phyloP scores from a whole-genome alignment of 1,140 invertebrate genomes.

The Drosophila eugracilis region DNA sequence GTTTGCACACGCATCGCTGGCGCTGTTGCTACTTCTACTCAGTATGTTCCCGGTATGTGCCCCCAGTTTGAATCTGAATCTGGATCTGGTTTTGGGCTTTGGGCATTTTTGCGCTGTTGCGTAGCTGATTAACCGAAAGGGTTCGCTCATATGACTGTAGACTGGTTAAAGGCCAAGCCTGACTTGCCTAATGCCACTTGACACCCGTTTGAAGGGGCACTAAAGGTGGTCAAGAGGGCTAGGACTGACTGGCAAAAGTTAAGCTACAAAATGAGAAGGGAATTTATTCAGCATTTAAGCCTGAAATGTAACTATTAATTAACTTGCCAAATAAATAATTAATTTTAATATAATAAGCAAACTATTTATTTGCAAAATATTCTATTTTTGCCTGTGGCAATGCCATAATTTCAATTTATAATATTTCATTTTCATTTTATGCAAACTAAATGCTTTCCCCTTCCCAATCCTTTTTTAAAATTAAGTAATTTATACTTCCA shows the following conservation, averaged over 20 bases:
- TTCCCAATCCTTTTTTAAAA: background rate
- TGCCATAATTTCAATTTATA: no score
- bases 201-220: slow-evolving; percentile 33
- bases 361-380: background rate
- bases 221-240: background rate
- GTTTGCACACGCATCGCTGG: slow-evolving; percentile 71
- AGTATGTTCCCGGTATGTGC: slow-evolving; percentile 30
- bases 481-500: background rate
- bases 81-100: slow-evolving; percentile 28
- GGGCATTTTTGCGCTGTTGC: slow-evolving; percentile 42
- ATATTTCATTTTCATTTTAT: background rate
- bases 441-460: background rate
- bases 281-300: no score
- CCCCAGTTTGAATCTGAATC: slow-evolving; percentile 11
- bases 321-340: no score
- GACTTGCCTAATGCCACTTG: slow-evolving; percentile 66
- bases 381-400: background rate
- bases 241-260: background rate
- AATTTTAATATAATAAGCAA: background rate
- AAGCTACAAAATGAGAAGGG: background rate
- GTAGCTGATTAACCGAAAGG: slow-evolving; percentile 42
- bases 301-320: no score
- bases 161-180: slow-evolving; percentile 24
- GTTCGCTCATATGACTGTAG: slow-evolving; percentile 23
- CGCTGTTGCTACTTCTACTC: slow-evolving; percentile 21